Percentiles rank a stretch among this genome's conserved stretches.
These are phyloP conservation scores for Teleogryllus oceanicus DNA, from an alignment of 2,888 invertebrate genomes.

Conservation along the genomic window DNA sequence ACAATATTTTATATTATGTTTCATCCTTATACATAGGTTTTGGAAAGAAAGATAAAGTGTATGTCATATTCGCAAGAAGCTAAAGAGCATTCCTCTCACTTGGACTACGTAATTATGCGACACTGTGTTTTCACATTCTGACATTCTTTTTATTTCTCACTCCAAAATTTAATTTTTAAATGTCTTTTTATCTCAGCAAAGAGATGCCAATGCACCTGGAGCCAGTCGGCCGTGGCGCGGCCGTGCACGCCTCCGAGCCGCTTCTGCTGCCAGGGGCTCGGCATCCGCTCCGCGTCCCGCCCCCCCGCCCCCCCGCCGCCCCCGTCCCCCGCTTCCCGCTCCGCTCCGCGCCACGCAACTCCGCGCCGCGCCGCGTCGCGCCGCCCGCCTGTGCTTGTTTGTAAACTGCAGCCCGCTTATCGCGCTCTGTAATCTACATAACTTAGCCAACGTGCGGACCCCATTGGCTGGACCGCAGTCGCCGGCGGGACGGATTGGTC, in stretches of 20 bases:
- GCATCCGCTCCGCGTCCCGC: not conserved
- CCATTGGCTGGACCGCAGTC: not conserved
- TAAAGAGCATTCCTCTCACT: no score
- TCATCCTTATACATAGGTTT: no score
- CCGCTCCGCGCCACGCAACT: not conserved
- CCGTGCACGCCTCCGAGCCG: not conserved
- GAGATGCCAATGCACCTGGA: no score
- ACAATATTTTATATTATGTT: no score
- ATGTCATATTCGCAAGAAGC: no score
- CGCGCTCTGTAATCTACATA: not conserved
- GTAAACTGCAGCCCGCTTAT: slow-evolving; percentile 9
- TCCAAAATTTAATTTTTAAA: no score
- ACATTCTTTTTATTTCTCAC: no score
- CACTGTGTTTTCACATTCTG: no score
- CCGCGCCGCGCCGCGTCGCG: not conserved
- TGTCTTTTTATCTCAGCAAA: no score
- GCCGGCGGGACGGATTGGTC: not conserved
- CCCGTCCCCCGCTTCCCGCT: not conserved
- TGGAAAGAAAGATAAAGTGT: no score
- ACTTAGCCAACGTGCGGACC: slow-evolving; percentile 4
- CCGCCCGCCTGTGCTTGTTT: not conserved
- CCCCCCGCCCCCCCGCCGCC: not conserved
- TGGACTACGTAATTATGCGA: no score
- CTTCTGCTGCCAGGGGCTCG: not conserved
- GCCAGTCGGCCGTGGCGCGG: no score